These are phyloP conservation scores for Anastrepha ludens DNA, from an alignment of 1,140 invertebrate genomes.

Conservation along the genomic window DNA sequence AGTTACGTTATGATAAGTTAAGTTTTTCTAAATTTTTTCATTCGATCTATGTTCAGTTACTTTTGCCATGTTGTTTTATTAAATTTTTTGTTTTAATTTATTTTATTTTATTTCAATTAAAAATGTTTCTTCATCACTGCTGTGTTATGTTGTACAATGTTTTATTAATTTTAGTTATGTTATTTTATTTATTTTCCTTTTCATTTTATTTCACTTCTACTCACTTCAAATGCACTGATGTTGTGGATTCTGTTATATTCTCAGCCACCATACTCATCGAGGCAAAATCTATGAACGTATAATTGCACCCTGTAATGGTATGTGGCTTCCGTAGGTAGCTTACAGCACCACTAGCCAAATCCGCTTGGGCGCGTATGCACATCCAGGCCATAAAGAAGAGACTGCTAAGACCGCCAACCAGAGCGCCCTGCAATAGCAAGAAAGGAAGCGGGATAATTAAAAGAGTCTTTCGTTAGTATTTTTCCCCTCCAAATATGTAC, in stretches of 20 bases:
- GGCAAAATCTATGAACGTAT: constrained; percentile 72
- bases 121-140: not conserved
- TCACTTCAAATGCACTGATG: not conserved
- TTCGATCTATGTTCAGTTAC: too few relatives aligned
- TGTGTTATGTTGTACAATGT: not conserved
- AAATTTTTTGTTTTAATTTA: constrained; percentile 1
- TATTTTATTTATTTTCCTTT: not conserved
- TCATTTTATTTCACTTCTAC: not conserved
- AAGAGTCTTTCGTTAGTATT: not conserved
- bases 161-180: not conserved
- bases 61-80: not conserved
- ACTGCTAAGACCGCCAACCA: constrained; percentile 83
- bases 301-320: constrained; percentile 84
- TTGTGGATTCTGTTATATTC: constrained; percentile 54
- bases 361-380: constrained; percentile 85
- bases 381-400: constrained; percentile 88
- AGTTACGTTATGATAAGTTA: too few relatives aligned
- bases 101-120: not conserved
- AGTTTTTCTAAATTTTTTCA: too few relatives aligned
- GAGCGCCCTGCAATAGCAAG: constrained; percentile 78
- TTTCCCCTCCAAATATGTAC: not conserved
- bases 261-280: constrained; percentile 59
- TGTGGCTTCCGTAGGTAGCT: constrained; percentile 80
- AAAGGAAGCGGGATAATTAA: not conserved
- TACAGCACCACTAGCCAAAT: constrained; percentile 79